Conservation (phyloP, 2,888 invertebrate genomes). For the Chydorus sphaericus region DNA sequence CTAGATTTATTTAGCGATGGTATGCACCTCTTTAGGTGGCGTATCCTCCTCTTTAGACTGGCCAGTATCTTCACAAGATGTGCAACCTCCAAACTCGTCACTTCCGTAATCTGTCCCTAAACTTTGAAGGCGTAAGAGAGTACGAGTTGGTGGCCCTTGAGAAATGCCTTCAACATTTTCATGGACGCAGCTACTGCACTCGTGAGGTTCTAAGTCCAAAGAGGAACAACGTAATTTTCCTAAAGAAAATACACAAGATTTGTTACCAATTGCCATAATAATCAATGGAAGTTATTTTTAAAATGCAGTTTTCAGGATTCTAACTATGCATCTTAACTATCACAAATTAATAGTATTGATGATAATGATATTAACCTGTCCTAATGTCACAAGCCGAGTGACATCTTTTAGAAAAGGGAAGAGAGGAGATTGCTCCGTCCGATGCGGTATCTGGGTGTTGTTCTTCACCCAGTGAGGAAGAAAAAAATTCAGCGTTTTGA, state of each 20-base stretch:
- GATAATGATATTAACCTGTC: background rate
- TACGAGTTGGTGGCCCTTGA: slow-evolving; percentile 10
- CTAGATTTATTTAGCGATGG: no score
- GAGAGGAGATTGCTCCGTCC: slow-evolving; percentile 1
- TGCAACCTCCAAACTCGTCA: slow-evolving; percentile 6
- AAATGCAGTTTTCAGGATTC: background rate
- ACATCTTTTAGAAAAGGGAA: slow-evolving; percentile 1
- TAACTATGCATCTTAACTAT: background rate
- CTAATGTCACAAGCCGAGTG: slow-evolving; percentile 11
- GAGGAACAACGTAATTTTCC: background rate
- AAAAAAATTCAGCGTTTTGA: slow-evolving; percentile 28
- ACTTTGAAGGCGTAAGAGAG: slow-evolving; percentile 12
- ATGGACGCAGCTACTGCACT: slow-evolving; percentile 7
- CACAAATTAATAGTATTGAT: background rate
- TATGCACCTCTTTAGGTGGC: no score
- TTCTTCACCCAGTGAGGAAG: slow-evolving; percentile 13
- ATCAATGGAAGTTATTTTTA: background rate
- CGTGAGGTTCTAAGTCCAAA: slow-evolving; percentile 12
- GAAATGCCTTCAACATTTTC: slow-evolving; percentile 8
- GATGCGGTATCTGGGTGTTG: slow-evolving; percentile 9
- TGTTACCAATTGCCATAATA: background rate
- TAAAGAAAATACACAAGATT: background rate
- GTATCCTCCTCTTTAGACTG: background rate
- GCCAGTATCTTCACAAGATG: background rate
- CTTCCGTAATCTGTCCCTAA: slow-evolving; percentile 14